Base-by-base conservation (phyloP, 92 coral and sea anemone genomes). In the Plumapathes pennacea region DNA sequence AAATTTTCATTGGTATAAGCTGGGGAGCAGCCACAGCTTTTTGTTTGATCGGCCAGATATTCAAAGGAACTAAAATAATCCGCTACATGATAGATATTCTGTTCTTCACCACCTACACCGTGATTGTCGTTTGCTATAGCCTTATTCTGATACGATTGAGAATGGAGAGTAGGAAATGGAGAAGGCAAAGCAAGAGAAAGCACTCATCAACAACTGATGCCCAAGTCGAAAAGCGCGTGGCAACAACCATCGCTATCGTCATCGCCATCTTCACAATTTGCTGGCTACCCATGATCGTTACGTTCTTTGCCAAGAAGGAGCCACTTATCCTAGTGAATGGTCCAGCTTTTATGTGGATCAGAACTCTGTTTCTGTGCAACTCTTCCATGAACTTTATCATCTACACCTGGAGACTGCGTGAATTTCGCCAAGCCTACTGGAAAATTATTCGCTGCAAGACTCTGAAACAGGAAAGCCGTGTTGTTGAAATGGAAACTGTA, bases 381-480 rank as follows among this genome's bases (percentile, higher is more conserved):
- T 63, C 59, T 10, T 46, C 59, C 47, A 63, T 63, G 48, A 63
- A 49, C 59, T 63, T 63, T 3, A 37, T 63, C 8, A 63, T 63
- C 45, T 48, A 34, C 44, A 51, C 49, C 2, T 27, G 26, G 0
- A 9, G 51, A 10, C 26, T 58, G 32, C 22, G 32, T 1, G 30
- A 25, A 4, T 58, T 58, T 24, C 10, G 38, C 24, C 36, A 58
- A 10, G 13, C 50, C 3, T 58, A 22, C 50, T 15, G 18, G 11
- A 18, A 5, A 6, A 58, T 58, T 39, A 10, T 39, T n/a, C n/a
- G n/a, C n/a, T n/a, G n/a, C n/a, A n/a, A n/a, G n/a, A n/a, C n/a
- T n/a, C n/a, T n/a, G n/a, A n/a, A n/a, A n/a, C n/a, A n/a, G n/a
- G n/a, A n/a, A n/a, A n/a, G n/a, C n/a, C n/a, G n/a, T n/a, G n/a